These are phyloP conservation scores for Trissolcus basalis DNA, from an alignment of 1,140 invertebrate species.

Conservation along the genomic window DNA sequence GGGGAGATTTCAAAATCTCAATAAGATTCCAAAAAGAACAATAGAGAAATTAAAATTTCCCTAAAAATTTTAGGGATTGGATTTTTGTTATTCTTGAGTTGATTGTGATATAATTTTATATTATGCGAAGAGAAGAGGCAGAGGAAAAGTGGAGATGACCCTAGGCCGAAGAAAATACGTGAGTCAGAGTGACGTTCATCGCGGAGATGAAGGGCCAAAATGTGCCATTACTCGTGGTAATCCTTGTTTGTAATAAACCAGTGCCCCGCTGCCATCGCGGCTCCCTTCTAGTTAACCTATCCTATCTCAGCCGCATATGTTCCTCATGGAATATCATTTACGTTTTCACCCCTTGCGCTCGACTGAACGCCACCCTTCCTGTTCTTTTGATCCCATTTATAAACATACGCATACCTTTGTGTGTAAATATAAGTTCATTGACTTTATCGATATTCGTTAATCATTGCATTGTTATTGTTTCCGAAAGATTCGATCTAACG, in stretches of 20 bases:
- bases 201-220: slow-evolving; percentile 66
- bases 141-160: not conserved
- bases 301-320: slow-evolving; percentile 73
- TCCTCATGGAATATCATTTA: slow-evolving; percentile 76
- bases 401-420: slow-evolving; percentile 32
- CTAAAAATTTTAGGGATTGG: too few species aligned
- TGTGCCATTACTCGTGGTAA: slow-evolving; percentile 74
- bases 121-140: too few species aligned
- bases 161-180: slow-evolving; percentile 31
- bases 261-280: slow-evolving; percentile 67
- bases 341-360: slow-evolving; percentile 64
- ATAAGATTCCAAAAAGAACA: too few species aligned
- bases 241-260: slow-evolving; percentile 77
- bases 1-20: too few species aligned
- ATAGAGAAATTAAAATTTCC: too few species aligned
- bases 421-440: slow-evolving; percentile 54
- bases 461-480: slow-evolving; percentile 31
- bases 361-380: slow-evolving; percentile 50
- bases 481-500: slow-evolving; percentile 3
- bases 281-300: slow-evolving; percentile 58
- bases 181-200: slow-evolving; percentile 40
- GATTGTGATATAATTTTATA: not conserved
- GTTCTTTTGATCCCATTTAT: slow-evolving; percentile 64
- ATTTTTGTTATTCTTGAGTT: too few species aligned
- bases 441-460: slow-evolving; percentile 29